Percentiles rank a stretch among this genome's conserved stretches.
Evolutionary conservation across 2,888 invertebrate genomes (phyloP).

Genomic region (Lissocephala sabroskyi): DNA sequence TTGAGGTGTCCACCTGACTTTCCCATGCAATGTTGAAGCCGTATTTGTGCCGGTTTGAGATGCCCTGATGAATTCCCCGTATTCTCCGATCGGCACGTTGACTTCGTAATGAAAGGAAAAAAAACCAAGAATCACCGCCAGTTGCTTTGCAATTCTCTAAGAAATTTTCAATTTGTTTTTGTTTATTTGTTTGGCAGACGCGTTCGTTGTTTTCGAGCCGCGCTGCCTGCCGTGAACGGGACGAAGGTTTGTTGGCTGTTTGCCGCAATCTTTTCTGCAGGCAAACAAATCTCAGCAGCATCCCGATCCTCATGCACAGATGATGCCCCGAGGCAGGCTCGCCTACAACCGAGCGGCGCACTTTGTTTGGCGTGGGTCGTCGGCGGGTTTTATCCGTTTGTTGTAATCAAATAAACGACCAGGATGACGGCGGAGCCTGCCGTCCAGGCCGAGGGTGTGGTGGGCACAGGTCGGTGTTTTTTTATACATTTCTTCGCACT

Average conservation of each 20-base stretch:
- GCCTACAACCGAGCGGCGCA: neutral
- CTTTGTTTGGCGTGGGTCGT: constrained; percentile 7
- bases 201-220: neutral
- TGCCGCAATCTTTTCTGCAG: constrained; percentile 19
- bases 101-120: neutral
- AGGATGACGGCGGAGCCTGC: constrained; percentile 21
- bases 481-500: constrained; percentile 33
- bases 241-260: constrained; percentile 3
- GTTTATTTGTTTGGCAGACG: constrained; percentile 21
- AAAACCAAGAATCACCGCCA: neutral
- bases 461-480: constrained; percentile 14
- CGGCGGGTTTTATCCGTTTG: constrained; percentile 46
- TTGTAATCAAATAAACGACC: constrained; percentile 50
- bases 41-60: too few species aligned
- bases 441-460: neutral
- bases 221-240: constrained; percentile 11
- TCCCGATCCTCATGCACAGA: constrained; percentile 4
- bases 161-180: neutral
- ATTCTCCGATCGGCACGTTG: too few species aligned
- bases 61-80: too few species aligned
- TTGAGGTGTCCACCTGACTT: too few species aligned
- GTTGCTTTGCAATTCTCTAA: neutral
- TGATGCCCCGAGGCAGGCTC: too few species aligned
- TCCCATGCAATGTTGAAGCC: too few species aligned
- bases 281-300: constrained; percentile 23